Conservation (phyloP, 30 jellyfish, hydroid and myxozoan genomes). For the Aurelia aurita complex sp. Pacific region DNA sequence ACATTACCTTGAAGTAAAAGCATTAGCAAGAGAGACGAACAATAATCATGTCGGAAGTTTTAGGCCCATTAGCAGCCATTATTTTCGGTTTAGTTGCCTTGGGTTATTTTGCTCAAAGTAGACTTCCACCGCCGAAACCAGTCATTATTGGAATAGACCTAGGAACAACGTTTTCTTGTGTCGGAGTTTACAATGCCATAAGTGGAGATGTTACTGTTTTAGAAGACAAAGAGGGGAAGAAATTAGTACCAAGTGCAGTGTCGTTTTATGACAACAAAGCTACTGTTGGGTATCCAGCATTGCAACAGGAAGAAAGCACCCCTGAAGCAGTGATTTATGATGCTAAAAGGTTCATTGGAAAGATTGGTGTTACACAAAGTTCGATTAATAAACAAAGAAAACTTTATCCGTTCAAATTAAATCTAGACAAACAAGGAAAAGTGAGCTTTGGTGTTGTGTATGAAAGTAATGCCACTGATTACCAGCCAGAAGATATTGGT, state of each 20-base stretch:
- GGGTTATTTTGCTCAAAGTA: constrained; percentile 86
- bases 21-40: no score
- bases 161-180: constrained; percentile 94
- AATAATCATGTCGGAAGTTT: constrained; percentile 40
- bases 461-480: constrained; percentile 26
- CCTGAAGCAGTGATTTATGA: constrained; percentile 69
- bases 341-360: constrained; percentile 90
- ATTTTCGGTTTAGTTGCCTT: constrained; percentile 59
- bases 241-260: constrained; percentile 84
- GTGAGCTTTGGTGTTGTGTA: constrained; percentile 40
- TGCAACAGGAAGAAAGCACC: constrained; percentile 40
- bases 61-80: constrained; percentile 85
- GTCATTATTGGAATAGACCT: constrained; percentile 84
- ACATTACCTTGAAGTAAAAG: no score
- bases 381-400: constrained; percentile 21
- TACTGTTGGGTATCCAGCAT: constrained; percentile 66
- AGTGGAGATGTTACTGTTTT: constrained; percentile 85
- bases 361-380: constrained; percentile 18
- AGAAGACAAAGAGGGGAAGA: constrained; percentile 60
- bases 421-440: constrained; percentile 17
- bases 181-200: constrained; percentile 67
- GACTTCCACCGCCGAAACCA: constrained; percentile 95
- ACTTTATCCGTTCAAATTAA: constrained; percentile 71
- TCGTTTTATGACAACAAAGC: constrained; percentile 41
- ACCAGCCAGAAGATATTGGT: constrained; percentile 92